Conservation (phyloP, 1,140 invertebrate species). For the Cydia splendana region DNA sequence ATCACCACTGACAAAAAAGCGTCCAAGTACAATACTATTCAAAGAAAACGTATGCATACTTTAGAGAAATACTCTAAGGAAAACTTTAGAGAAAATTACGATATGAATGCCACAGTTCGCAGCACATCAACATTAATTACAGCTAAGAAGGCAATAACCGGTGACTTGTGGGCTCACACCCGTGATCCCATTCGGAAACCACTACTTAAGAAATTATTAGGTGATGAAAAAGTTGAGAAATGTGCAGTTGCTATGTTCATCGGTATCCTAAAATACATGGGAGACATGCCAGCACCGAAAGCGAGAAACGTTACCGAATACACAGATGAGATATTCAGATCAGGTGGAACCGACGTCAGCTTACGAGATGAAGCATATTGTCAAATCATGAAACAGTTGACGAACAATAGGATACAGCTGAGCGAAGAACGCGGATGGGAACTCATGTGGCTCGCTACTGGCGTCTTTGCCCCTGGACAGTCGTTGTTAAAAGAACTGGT, state of each 20-base stretch:
- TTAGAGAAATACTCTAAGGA: conserved; percentile 90
- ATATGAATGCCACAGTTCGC: conserved; percentile 80
- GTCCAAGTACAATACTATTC: conserved; percentile 79
- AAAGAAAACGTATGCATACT: conserved; percentile 87
- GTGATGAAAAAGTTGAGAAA: conserved; percentile 87
- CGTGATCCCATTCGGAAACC: conserved; percentile 92
- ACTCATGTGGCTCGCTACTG: conserved; percentile 94
- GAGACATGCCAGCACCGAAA: conserved; percentile 91
- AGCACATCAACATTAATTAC: conserved; percentile 84
- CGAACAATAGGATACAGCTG: conserved; percentile 88
- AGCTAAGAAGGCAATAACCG: conserved; percentile 79
- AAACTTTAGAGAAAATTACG: conserved; percentile 85
- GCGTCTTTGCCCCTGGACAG: conserved; percentile 88
- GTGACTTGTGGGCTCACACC: conserved; percentile 91
- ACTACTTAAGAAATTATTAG: conserved; percentile 89
- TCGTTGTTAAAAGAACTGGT: conserved; percentile 81
- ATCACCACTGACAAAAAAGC: conserved; percentile 69
- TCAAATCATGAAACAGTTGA: conserved; percentile 96
- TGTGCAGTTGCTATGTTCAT: conserved; percentile 88
- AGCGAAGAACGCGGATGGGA: conserved; percentile 97
- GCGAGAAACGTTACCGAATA: conserved; percentile 86
- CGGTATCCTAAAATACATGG: conserved; percentile 97
- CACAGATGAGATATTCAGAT: conserved; percentile 94
- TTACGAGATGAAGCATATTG: conserved; percentile 96
- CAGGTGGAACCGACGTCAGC: conserved; percentile 87